These are phyloP conservation scores for Proterorhinus semilunaris DNA, from an alignment of 2,113 vertebrate species.

Conservation along the genomic window DNA sequence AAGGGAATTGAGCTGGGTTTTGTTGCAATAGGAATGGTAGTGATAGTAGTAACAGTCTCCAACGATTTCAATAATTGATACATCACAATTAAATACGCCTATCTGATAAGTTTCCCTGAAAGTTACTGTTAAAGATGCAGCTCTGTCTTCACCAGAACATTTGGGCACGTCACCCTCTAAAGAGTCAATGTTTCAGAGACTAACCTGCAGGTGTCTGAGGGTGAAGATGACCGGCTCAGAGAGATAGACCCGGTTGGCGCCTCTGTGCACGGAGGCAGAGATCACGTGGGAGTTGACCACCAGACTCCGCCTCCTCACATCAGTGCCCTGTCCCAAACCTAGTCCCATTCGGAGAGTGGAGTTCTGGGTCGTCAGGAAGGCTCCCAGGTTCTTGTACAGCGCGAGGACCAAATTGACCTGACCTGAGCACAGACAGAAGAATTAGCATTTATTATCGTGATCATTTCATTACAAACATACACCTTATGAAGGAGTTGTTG, in stretches of 20 bases:
- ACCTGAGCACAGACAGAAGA: constrained; percentile 44
- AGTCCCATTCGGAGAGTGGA: constrained; percentile 82
- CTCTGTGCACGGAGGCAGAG: constrained; percentile 91
- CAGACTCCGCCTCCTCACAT: constrained; percentile 70
- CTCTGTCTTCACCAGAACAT: too few relatives aligned
- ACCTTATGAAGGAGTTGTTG: background rate
- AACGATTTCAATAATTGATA: too few relatives aligned
- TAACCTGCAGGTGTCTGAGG: constrained; percentile 86
- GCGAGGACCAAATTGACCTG: constrained; percentile 89
- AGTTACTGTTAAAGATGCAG: too few relatives aligned
- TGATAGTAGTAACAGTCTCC: too few relatives aligned
- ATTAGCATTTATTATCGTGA: background rate
- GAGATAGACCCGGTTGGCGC: constrained; percentile 88
- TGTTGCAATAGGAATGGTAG: too few relatives aligned
- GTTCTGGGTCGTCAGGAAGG: constrained; percentile 89
- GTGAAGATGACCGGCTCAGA: constrained; percentile 91
- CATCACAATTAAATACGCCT: too few relatives aligned
- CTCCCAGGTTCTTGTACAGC: constrained; percentile 89
- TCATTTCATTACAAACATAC: background rate
- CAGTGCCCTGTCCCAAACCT: constrained; percentile 63
- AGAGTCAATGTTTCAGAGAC: background rate
- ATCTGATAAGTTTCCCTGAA: too few relatives aligned
- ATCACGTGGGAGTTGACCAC: constrained; percentile 92
- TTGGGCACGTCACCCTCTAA: too few relatives aligned
- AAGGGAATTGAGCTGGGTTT: too few relatives aligned